Evolutionary conservation across 2,113 vertebrate genomes (phyloP).

Genomic region (Xyrauchen texanus): DNA sequence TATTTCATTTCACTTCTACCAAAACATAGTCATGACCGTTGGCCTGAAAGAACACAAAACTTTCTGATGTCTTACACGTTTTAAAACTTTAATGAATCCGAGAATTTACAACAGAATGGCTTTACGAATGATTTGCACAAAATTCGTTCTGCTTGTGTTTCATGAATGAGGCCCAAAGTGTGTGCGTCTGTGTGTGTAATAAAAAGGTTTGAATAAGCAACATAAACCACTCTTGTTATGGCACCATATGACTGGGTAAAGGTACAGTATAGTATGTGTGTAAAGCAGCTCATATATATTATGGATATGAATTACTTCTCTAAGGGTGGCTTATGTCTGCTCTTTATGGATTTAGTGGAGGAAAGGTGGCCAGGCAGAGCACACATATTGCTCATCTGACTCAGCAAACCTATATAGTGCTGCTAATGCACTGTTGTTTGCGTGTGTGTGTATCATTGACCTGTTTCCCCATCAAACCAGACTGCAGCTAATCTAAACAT

Average conservation of each 20-base stretch:
- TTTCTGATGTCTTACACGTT: no score
- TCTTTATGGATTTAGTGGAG: slow-evolving; percentile 2
- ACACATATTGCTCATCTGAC: slow-evolving; percentile 19
- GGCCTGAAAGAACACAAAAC: no score
- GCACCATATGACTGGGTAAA: background rate
- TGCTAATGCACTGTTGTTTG: slow-evolving; percentile 4
- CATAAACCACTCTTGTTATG: no score
- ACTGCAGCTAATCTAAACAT: background rate
- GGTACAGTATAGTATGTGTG: slow-evolving; percentile 15
- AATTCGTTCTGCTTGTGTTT: no score
- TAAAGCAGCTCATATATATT: slow-evolving; percentile 8
- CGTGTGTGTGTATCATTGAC: slow-evolving; percentile 35
- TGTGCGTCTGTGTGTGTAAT: no score
- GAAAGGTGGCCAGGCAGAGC: background rate
- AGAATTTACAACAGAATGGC: no score
- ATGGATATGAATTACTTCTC: slow-evolving; percentile 6
- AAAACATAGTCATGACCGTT: no score
- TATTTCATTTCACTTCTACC: no score
- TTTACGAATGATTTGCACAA: no score
- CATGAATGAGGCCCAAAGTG: no score
- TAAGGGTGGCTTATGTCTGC: background rate
- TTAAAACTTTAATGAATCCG: no score
- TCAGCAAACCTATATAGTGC: slow-evolving; percentile 4
- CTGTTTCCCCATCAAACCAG: background rate
- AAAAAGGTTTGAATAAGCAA: no score